phyloP scores from a whole-genome alignment of 2,888 invertebrate species.

The Timema podura region DNA sequence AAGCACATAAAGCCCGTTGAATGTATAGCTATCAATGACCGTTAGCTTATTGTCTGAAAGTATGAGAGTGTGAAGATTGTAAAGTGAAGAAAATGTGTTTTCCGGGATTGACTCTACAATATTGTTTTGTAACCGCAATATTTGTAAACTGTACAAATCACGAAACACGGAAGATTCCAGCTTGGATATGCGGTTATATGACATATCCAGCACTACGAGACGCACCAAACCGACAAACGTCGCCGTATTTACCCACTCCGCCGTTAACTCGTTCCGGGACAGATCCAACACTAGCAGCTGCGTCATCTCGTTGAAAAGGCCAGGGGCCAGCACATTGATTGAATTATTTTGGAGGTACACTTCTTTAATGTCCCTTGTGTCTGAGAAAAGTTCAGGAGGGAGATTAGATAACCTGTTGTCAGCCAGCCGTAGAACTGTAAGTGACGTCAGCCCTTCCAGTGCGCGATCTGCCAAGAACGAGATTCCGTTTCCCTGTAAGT shows the following conservation, averaged over 20 bases:
- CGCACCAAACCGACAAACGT: slow-evolving; percentile 74
- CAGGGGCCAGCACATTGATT: slow-evolving; percentile 74
- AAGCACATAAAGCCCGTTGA: slow-evolving; percentile 71
- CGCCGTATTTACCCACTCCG: slow-evolving; percentile 77
- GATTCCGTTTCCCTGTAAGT: slow-evolving; percentile 72
- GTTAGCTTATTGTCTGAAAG: slow-evolving; percentile 76
- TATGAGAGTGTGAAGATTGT: slow-evolving; percentile 74
- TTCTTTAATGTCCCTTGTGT: slow-evolving; percentile 72
- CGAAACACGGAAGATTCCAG: slow-evolving; percentile 72
- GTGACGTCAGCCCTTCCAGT: slow-evolving; percentile 66
- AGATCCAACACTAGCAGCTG: slow-evolving; percentile 73
- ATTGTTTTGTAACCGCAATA: slow-evolving; percentile 75
- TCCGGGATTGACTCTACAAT: slow-evolving; percentile 70
- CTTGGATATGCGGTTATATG: slow-evolving; percentile 69
- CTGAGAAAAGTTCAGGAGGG: slow-evolving; percentile 77
- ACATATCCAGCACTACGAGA: slow-evolving; percentile 71
- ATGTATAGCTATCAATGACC: slow-evolving; percentile 68
- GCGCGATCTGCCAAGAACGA: slow-evolving; percentile 73
- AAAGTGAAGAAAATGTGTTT: slow-evolving; percentile 71
- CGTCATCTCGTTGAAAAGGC: slow-evolving; percentile 69
- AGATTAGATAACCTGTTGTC: slow-evolving; percentile 76
- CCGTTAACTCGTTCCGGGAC: slow-evolving; percentile 73
- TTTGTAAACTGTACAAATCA: slow-evolving; percentile 74
- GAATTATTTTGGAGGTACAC: slow-evolving; percentile 79
- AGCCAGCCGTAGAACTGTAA: slow-evolving; percentile 71